Evolutionary conservation across 2,888 invertebrate genomes (phyloP).

Genomic region (Parnassius orleans): DNA sequence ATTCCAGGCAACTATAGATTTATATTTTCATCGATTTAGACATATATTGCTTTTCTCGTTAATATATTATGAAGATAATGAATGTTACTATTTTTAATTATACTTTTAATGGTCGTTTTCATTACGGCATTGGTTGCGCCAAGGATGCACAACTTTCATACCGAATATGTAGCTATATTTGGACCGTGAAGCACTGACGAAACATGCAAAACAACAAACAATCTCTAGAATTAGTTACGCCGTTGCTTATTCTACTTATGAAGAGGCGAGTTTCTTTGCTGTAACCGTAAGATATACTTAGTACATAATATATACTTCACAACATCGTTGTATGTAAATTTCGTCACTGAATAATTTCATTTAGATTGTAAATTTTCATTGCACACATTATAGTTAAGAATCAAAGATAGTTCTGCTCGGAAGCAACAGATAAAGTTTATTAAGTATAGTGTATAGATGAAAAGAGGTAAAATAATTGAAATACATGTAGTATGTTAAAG

Average conservation of each 20-base stretch:
- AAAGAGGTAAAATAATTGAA: too few species aligned
- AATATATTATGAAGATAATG: too few species aligned
- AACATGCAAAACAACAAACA: constrained; percentile 80
- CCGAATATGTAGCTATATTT: constrained; percentile 60
- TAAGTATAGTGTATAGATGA: too few species aligned
- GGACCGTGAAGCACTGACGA: constrained; percentile 79
- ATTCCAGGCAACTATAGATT: not conserved
- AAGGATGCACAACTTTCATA: constrained; percentile 74
- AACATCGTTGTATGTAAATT: constrained; percentile 39
- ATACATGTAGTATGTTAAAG: too few species aligned
- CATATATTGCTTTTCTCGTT: too few species aligned
- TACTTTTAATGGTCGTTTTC: constrained; percentile 1
- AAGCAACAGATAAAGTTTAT: too few species aligned
- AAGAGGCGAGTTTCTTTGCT: constrained; percentile 69
- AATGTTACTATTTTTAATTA: not conserved
- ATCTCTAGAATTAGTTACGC: constrained; percentile 79
- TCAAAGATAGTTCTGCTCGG: too few species aligned
- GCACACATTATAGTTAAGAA: not conserved
- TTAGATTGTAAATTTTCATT: not conserved
- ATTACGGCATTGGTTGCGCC: constrained; percentile 26
- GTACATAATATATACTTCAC: constrained; percentile 46
- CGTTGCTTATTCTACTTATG: constrained; percentile 71
- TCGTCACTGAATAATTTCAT: constrained; percentile 9
- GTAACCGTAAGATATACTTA: constrained; percentile 56
- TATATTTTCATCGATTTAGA: not conserved